Evolutionary conservation across 1,140 invertebrate species (phyloP), one percentile per base, ranked within the genome.

Genomic region (Drosophila arizonae): DNA sequence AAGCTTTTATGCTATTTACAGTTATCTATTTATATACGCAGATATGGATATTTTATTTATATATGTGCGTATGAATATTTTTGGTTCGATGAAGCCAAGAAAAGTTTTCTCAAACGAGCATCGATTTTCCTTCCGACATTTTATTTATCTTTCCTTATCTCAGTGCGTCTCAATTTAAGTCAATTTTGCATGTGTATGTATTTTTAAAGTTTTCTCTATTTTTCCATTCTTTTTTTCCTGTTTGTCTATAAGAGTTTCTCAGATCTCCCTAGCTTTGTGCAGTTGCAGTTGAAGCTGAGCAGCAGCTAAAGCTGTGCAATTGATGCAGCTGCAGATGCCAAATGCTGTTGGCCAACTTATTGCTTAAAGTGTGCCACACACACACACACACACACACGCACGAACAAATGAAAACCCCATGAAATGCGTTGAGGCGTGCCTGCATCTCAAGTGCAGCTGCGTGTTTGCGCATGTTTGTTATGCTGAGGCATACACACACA

Each of bases 281-380:
- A 81, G 77, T 36, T 73, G 73, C 50, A 63, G 61, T 30, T 30
- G 68, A 75, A 65, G 41, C 36, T 45, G 61, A 70, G 70, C 58
- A 46, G 73, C 78, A 76, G 67, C 66, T 54, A 41, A 55, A 71
- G 11, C 36, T 39, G 36, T 39, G 36, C 36, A 39, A 11, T 39
- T 39, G 64, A 74, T 45, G 41, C 48, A 61, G 45, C 11, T 17
- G 54, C 26, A 24, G 55, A 15, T 10, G 46, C 21, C 17, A 26
- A 24, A 24, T 46, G 54, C 72, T 77, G 57, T 43, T 57, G 50
- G 28, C 50, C 51, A 74, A 77, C 50, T 77, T 68, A 64, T 75
- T 77, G 74, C 82, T 79, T 50, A 82, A 65, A 65, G 74, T 76
- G 58, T 76, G 71, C 79, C 66, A 61, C 28, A 60, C 72, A 77